Percentiles rank a stretch among this genome's conserved stretches.
These are phyloP conservation scores for Emmelina monodactyla DNA, from an alignment of 2,888 invertebrate species.

Conservation along the genomic window DNA sequence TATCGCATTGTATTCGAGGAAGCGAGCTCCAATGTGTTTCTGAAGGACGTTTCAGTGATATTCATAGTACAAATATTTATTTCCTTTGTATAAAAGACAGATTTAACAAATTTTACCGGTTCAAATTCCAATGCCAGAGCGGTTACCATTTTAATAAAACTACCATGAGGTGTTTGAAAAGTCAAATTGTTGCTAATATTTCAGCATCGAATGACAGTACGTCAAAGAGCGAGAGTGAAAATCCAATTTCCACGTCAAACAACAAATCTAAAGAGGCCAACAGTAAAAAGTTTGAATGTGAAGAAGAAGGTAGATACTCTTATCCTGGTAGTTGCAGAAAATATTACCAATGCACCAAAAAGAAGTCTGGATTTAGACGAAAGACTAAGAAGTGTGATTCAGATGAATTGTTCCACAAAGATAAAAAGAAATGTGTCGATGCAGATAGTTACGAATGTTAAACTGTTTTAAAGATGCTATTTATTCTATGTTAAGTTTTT, in stretches of 20 bases:
- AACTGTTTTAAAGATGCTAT: slow-evolving; percentile 3
- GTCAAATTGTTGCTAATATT: slow-evolving; percentile 17
- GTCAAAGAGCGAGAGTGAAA: slow-evolving; percentile 18
- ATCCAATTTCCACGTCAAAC: slow-evolving; percentile 17
- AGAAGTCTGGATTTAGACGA: slow-evolving; percentile 27
- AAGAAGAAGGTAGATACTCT: slow-evolving; percentile 37
- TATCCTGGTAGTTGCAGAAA: slow-evolving; percentile 40
- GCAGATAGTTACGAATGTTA: slow-evolving; percentile 35
- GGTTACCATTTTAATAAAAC: slow-evolving; percentile 37
- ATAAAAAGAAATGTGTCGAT: slow-evolving; percentile 37
- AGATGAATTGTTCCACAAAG: slow-evolving; percentile 44
- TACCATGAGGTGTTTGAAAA: slow-evolving; percentile 27
- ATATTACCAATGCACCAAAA: slow-evolving; percentile 49
- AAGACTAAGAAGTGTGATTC: slow-evolving; percentile 45
- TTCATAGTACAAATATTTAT: slow-evolving; percentile 40
- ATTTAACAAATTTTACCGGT: slow-evolving; percentile 28
- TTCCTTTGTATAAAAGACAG: slow-evolving; percentile 43
- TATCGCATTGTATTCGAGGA: slow-evolving; percentile 50
- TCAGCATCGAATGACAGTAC: slow-evolving; percentile 20
- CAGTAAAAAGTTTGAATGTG: slow-evolving; percentile 28
- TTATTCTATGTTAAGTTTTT: slow-evolving; percentile 3
- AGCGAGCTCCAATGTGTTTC: slow-evolving; percentile 53
- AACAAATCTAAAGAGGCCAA: slow-evolving; percentile 7
- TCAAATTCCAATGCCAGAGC: slow-evolving; percentile 41
- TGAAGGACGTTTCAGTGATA: slow-evolving; percentile 43